A percentile compares a stretch with the other conserved stretches of the same genome.
phyloP scores from a whole-genome alignment of 2,113 vertebrate species.

The Nannobrachium achirus region DNA sequence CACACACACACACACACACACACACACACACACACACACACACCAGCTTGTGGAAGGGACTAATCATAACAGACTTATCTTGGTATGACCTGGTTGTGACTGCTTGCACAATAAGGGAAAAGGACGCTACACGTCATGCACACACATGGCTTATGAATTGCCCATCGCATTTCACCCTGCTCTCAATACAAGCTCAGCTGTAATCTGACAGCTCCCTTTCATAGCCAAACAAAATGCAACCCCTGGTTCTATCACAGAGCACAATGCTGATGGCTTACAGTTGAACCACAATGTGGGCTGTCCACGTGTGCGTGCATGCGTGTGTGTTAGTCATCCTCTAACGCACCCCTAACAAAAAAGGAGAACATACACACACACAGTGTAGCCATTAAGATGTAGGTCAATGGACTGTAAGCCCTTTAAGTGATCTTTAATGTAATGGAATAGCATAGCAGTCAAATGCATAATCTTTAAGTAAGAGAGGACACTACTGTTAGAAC shows the following conservation, averaged over 20 bases:
- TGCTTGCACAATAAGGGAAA: too few relatives aligned
- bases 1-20: too few relatives aligned
- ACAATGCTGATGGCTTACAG: too few relatives aligned
- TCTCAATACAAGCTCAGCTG: neutral
- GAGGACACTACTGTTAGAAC: neutral
- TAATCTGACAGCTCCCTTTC: neutral
- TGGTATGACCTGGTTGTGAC: too few relatives aligned
- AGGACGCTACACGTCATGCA: neutral
- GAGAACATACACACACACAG: neutral
- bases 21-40: too few relatives aligned
- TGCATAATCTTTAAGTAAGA: neutral
- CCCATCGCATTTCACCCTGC: neutral
- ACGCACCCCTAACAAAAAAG: too few relatives aligned
- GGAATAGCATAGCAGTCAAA: neutral
- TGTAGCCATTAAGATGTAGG: neutral
- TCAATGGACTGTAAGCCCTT: neutral
- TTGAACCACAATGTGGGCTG: neutral
- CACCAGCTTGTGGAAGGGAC: neutral
- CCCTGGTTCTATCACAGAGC: too few relatives aligned
- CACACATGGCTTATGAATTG: too few relatives aligned
- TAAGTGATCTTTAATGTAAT: neutral
- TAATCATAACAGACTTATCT: too few relatives aligned
- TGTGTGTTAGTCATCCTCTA: neutral
- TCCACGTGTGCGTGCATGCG: neutral
- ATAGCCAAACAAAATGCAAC: neutral